These are phyloP conservation scores for Oligia strigilis DNA, from an alignment of 2,888 invertebrate genomes.

Conservation along the genomic window DNA sequence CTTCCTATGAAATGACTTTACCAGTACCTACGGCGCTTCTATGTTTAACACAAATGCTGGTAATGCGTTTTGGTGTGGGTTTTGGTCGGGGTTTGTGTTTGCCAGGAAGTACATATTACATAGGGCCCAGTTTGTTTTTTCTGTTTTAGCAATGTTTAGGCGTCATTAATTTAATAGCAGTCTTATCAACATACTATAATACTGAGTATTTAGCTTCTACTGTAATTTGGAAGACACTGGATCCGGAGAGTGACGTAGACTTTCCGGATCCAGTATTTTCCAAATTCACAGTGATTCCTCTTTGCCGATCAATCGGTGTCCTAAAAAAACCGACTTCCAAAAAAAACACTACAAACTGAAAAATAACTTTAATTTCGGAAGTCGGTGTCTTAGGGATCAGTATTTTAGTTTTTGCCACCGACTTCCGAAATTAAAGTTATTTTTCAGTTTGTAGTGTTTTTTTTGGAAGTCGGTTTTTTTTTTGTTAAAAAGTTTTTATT, in stretches of 20 bases:
- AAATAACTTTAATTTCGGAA: too few relatives aligned
- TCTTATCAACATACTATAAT: not conserved
- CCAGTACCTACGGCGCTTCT: not conserved
- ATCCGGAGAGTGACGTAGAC: too few relatives aligned
- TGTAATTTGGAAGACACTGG: too few relatives aligned
- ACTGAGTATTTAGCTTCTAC: not conserved
- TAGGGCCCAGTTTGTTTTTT: not conserved
- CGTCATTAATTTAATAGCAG: not conserved
- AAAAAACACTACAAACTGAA: too few relatives aligned
- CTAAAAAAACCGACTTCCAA: too few relatives aligned
- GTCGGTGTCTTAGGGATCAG: too few relatives aligned
- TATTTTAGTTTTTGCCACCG: too few relatives aligned
- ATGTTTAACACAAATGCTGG: not conserved
- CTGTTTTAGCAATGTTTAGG: not conserved
- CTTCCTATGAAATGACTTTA: conserved; percentile 22
- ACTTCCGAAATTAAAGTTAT: too few relatives aligned
- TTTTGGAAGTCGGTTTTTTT: too few relatives aligned
- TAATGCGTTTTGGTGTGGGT: not conserved
- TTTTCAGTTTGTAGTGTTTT: too few relatives aligned
- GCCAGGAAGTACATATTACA: not conserved
- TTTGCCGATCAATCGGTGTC: not conserved
- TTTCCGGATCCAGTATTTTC: too few relatives aligned
- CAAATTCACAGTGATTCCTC: not conserved
- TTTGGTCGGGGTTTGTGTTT: not conserved
- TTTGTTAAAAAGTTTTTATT: too few relatives aligned